Conservation (phyloP, 1,140 invertebrate species). For the Rhopalosiphum maidis region DNA sequence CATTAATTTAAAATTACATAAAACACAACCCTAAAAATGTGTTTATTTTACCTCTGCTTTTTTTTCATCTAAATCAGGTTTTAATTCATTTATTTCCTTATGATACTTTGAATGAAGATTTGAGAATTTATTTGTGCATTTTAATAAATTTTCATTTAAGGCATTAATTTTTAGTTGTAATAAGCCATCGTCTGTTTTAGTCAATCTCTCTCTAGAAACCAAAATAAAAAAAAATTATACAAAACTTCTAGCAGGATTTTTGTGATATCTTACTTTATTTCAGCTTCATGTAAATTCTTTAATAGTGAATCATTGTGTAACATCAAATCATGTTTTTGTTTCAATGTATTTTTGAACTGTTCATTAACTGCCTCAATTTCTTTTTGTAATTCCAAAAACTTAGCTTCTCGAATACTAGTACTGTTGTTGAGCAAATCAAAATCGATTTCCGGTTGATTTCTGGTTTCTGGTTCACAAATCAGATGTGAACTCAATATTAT, state of each 20-base stretch:
- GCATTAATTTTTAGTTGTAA: conserved; percentile 47
- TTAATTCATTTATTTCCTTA: conserved; percentile 43
- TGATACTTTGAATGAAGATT: conserved; percentile 36
- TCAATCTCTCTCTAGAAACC: conserved; percentile 14
- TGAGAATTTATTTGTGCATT: conserved; percentile 28
- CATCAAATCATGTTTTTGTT: conserved; percentile 50
- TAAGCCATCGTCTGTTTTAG: conserved; percentile 44
- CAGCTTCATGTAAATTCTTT: conserved; percentile 40
- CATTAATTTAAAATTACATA: background rate
- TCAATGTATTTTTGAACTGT: conserved; percentile 46
- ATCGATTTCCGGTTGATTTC: conserved; percentile 9
- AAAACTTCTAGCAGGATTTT: background rate
- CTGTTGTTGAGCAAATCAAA: conserved; percentile 49
- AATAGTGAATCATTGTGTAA: conserved; percentile 41
- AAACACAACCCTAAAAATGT: background rate
- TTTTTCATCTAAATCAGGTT: conserved; percentile 50
- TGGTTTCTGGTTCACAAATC: background rate
- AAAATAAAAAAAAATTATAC: background rate
- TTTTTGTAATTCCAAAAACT: conserved; percentile 47
- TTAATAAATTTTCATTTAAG: conserved; percentile 22
- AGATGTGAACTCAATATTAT: background rate
- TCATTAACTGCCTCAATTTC: conserved; percentile 47
- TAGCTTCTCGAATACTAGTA: conserved; percentile 48
- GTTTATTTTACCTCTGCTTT: conserved; percentile 35
- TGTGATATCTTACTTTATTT: conserved; percentile 13